A percentile compares a stretch with the other conserved stretches of the same genome.
phyloP scores from a whole-genome alignment of 2,888 invertebrate genomes.

The Choreutis nemorana region DNA sequence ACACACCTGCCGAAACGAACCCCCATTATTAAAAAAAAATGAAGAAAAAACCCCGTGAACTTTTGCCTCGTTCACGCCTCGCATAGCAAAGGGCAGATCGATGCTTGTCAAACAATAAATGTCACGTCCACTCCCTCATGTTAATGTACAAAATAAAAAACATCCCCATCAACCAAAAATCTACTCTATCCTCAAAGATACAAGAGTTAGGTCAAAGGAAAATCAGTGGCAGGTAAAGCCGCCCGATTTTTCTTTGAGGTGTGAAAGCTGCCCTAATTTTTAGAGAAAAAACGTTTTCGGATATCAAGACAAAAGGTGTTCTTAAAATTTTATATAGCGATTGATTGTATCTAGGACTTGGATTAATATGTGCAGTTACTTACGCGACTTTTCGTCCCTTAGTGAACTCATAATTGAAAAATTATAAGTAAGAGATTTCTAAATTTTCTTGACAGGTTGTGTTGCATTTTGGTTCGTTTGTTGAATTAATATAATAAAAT shows the following conservation, averaged over 20 bases:
- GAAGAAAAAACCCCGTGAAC: constrained; percentile 28
- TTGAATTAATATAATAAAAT: too few relatives aligned
- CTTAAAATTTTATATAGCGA: too few relatives aligned
- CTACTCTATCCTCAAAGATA: constrained; percentile 15
- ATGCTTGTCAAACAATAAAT: constrained; percentile 67
- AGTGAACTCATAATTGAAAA: too few relatives aligned
- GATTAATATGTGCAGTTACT: too few relatives aligned
- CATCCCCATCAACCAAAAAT: constrained; percentile 11
- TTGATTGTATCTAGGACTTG: too few relatives aligned
- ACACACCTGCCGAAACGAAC: constrained; percentile 17
- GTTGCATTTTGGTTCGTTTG: too few relatives aligned
- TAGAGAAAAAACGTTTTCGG: constrained; percentile 35
- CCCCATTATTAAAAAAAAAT: constrained; percentile 15
- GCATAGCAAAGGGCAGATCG: constrained; percentile 63
- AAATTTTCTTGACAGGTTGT: too few relatives aligned
- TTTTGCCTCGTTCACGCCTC: constrained; percentile 50
- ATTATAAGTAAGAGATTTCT: too few relatives aligned
- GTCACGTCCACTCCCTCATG: constrained; percentile 64
- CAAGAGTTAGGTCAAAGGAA: too few relatives aligned
- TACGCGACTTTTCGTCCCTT: too few relatives aligned
- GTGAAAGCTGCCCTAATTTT: constrained; percentile 57
- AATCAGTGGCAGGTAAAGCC: constrained; percentile 18
- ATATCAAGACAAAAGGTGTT: constrained; percentile 32
- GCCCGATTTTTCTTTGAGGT: constrained; percentile 57
- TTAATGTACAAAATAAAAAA: constrained; percentile 22